These are phyloP conservation scores for Pectinophora gossypiella DNA, from an alignment of 1,140 invertebrate genomes.

Conservation along the genomic window DNA sequence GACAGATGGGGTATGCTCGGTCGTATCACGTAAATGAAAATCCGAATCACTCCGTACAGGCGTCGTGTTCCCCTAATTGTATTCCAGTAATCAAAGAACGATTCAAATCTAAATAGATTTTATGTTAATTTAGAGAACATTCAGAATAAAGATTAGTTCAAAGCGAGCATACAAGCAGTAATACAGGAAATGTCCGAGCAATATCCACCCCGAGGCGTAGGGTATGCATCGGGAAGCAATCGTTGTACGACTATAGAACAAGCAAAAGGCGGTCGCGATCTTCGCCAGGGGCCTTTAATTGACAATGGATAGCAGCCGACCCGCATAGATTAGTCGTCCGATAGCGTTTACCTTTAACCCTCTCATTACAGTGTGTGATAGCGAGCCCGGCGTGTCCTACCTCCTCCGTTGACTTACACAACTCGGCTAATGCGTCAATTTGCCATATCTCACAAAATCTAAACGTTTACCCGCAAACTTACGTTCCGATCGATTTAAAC, in stretches of 20 bases:
- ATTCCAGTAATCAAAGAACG: slow-evolving; percentile 36
- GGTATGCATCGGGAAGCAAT: slow-evolving; percentile 59
- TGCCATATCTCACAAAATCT: slow-evolving; percentile 22
- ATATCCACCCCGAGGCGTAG: slow-evolving; percentile 56
- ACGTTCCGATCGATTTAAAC: not conserved
- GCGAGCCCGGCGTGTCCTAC: slow-evolving; percentile 3
- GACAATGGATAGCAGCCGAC: slow-evolving; percentile 46
- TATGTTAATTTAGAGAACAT: slow-evolving; percentile 60
- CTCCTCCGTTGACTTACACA: slow-evolving; percentile 12
- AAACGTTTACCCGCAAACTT: slow-evolving; percentile 10
- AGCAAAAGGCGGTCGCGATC: slow-evolving; percentile 58
- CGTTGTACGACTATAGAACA: slow-evolving; percentile 53
- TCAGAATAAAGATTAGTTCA: slow-evolving; percentile 47
- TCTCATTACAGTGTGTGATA: slow-evolving; percentile 26
- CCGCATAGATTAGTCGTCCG: slow-evolving; percentile 30
- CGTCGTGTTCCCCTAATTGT: slow-evolving; percentile 44
- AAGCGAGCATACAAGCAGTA: slow-evolving; percentile 42
- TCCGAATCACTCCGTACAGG: not conserved
- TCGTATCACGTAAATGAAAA: not conserved
- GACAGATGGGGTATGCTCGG: too few relatives aligned
- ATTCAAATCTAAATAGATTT: slow-evolving; percentile 61
- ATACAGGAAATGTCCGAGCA: slow-evolving; percentile 65
- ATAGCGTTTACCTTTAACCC: slow-evolving; percentile 47
- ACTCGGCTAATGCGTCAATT: slow-evolving; percentile 16
- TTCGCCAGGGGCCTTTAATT: slow-evolving; percentile 53